Evolutionary conservation across 1,140 invertebrate species (phyloP).

Genomic region (Hesperophylax magnus): DNA sequence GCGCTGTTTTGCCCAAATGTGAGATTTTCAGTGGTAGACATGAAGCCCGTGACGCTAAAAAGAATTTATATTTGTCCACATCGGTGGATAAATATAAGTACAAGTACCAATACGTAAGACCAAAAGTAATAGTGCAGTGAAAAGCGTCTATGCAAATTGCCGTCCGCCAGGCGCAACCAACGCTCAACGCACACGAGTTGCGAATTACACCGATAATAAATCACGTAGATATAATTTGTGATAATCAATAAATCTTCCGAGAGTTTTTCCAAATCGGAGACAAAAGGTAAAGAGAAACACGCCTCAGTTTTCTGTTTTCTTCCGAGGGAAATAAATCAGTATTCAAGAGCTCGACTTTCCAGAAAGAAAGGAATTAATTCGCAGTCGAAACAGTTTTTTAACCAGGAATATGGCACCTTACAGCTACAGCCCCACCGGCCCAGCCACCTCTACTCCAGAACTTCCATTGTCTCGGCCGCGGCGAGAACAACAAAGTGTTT

Average conservation of each 20-base stretch:
- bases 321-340: slow-evolving; percentile 4
- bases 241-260: no score
- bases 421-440: background rate
- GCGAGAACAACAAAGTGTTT: slow-evolving; percentile 42
- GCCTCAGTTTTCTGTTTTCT: background rate
- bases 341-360: slow-evolving; percentile 8
- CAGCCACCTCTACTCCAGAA: background rate
- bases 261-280: no score
- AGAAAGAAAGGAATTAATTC: slow-evolving; percentile 21
- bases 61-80: background rate
- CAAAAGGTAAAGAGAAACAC: no score
- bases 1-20: no score
- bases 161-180: background rate
- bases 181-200: background rate
- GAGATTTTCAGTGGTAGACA: no score
- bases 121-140: background rate
- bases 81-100: background rate
- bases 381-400: slow-evolving; percentile 11
- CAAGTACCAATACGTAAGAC: no score
- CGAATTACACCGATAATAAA: no score
- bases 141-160: background rate
- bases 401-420: slow-evolving; percentile 11
- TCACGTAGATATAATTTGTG: no score
- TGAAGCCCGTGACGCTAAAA: no score
- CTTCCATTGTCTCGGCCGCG: slow-evolving; percentile 34